Conservation (phyloP, 1,140 invertebrate species). For the Apocrypta bakeri region DNA sequence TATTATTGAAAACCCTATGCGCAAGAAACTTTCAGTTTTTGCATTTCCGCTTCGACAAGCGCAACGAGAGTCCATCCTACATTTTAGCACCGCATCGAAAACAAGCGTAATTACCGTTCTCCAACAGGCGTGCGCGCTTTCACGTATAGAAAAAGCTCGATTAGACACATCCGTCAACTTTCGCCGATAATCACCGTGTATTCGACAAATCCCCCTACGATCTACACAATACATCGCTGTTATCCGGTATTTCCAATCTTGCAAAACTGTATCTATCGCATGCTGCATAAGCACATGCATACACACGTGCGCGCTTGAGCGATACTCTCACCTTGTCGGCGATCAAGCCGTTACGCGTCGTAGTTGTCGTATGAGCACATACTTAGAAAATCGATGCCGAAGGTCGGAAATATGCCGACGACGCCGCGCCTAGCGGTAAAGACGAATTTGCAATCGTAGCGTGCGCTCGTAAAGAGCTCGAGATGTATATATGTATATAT, state of each 20-base stretch:
- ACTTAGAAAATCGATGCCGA: not conserved
- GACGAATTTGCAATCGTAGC: conserved; percentile 21
- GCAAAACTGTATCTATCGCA: not conserved
- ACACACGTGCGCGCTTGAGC: not conserved
- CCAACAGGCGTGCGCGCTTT: not conserved
- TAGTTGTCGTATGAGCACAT: not conserved
- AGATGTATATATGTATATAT: too few relatives aligned
- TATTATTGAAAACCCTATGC: not conserved
- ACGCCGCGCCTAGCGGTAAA: conserved; percentile 27
- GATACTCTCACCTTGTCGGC: not conserved
- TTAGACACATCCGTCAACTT: not conserved
- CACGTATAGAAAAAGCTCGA: not conserved
- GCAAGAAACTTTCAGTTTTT: not conserved
- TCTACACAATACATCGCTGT: not conserved
- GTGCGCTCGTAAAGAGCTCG: not conserved
- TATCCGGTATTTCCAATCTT: not conserved
- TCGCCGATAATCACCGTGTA: not conserved
- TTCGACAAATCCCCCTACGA: too few relatives aligned
- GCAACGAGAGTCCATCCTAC: not conserved
- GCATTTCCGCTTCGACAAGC: not conserved
- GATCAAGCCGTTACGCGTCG: conserved; percentile 24
- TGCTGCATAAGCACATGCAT: not conserved
- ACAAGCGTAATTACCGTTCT: not conserved
- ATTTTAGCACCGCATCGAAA: conserved; percentile 1
- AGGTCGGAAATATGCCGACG: not conserved